Evolutionary conservation across 2,888 invertebrate species (phyloP).

Genomic region (Tenthredo notha): DNA sequence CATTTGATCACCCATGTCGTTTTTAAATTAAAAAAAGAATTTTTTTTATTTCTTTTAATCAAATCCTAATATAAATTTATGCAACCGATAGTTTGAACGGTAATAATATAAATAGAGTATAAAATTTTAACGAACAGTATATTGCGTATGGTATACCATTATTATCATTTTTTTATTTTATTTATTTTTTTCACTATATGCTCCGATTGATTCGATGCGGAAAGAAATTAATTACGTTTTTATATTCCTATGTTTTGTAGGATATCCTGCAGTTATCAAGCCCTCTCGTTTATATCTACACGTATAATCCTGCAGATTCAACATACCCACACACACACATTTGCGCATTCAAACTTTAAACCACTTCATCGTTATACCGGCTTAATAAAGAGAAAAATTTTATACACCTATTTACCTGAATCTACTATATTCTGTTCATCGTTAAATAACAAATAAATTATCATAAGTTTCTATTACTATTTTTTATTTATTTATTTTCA

Average conservation of each 20-base stretch:
- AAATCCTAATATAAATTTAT: background rate
- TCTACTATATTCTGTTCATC: background rate
- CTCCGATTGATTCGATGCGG: background rate
- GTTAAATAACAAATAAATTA: too few relatives aligned
- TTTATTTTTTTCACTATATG: background rate
- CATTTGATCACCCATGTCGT: background rate
- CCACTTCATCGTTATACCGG: background rate
- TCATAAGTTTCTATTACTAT: too few relatives aligned
- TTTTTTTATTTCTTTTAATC: background rate
- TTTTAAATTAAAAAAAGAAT: too few relatives aligned
- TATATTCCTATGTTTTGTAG: background rate
- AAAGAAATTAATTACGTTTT: background rate
- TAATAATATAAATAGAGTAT: background rate
- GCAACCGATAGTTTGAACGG: background rate
- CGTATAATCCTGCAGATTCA: background rate
- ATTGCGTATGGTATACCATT: background rate
- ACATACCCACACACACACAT: background rate
- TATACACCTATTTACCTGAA: background rate
- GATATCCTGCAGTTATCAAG: background rate
- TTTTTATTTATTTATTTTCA: too few relatives aligned
- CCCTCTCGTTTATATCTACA: background rate
- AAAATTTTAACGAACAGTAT: background rate
- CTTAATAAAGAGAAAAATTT: background rate
- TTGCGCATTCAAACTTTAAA: slow-evolving; percentile 2
- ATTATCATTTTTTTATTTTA: background rate